Base-by-base conservation (phyloP, 2,888 invertebrate genomes). In the Orthosia gracilis region DNA sequence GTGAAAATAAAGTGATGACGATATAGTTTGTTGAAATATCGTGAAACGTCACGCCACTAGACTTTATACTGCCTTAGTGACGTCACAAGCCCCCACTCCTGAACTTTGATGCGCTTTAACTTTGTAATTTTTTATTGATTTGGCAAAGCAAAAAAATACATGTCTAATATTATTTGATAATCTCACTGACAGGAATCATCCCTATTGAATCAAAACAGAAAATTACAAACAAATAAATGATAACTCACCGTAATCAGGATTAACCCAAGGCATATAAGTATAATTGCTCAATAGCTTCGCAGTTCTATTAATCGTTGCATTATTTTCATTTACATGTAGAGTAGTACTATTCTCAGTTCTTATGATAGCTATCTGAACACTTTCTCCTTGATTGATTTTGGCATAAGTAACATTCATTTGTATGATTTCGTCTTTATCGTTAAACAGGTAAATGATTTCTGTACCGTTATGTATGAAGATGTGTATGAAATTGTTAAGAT, bases 401-500 rank as follows among this genome's bases (percentile, higher is more conserved):
- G 97, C 97, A 91, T 98, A 97, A 58, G 97, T 97, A 1, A 99
- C 97, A 62, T 98, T 98, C 88, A 98, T 97, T 92, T 98, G 98
- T 84, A 98, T 97, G 85, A 98, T 98, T 94, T 98, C 98, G 88
- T 98, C 97, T 83, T 97, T 98, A 82, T 98, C 97, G 92, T 99
- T 99, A 93, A 98, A 99, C 4, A 98, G 95, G 89, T 98, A 98
- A 59, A 98, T 97, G 40, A 99, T 98, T 94, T 97, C 97, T 13
- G 98, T 98, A 18, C 98, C 98, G 78, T 98, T 98, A 82, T 98
- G 97, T 78, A 99, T 97, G 93, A 98, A 98, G 47, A 99, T 94
- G 93, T 99, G 99, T 67, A 99, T 98, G 92, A 99, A 99, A 93
- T 99, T 99, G 91, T 99, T 99, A 76, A 98, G 96, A 92, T 99